Evolutionary conservation across 2,113 vertebrate genomes (phyloP), one percentile per base, ranked within the genome.

Genomic region (Passer montanus): DNA sequence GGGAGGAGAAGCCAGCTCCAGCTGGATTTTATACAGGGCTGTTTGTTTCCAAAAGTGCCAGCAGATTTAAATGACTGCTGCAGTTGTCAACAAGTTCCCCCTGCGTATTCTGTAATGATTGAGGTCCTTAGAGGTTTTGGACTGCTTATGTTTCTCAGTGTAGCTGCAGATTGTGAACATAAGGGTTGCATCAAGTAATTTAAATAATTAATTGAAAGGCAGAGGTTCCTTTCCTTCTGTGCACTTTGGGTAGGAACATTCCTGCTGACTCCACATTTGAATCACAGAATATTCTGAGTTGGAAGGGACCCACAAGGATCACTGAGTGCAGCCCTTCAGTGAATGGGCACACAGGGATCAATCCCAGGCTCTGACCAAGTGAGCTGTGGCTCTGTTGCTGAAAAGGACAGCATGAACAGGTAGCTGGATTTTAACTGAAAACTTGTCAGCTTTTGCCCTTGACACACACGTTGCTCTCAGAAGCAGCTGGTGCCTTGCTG

Each of bases 81-180:
- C 11, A 10, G 60, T 72, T 90, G 88, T 95, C 92, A 93, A 89
- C 83, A 87, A 92, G 90, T 81, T 96, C 69, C 31, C 87, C 79
- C 64, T 90, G 76, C 39, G 7, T 43, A n/a, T 89, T 95, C 83
- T 78, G 79, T 75, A 87, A 78, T 1, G 39, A 87, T 78, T 78
- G 64, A 89, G 84, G 93, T 96, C 88, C 72, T 90, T 39, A 43
- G 93, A 95, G 92, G 56, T 78, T 91, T 93, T 59, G 92, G 83
- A 83, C 81, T 56, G 8, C 73, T 96, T 84, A n/a, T 60, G 79
- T 94, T 94, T 89, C 69, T 92, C 79, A 31, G 41, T 13, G 64
- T 93, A 72, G 83, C 83, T 87, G 39, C 92, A 96, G 88, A 79
- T 43, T 95, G 90, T 75, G 93, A 96, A 84, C 92, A 92, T 88